Base-by-base conservation (phyloP, 1,140 invertebrate genomes). In the Aphelenchoides fujianensis region DNA sequence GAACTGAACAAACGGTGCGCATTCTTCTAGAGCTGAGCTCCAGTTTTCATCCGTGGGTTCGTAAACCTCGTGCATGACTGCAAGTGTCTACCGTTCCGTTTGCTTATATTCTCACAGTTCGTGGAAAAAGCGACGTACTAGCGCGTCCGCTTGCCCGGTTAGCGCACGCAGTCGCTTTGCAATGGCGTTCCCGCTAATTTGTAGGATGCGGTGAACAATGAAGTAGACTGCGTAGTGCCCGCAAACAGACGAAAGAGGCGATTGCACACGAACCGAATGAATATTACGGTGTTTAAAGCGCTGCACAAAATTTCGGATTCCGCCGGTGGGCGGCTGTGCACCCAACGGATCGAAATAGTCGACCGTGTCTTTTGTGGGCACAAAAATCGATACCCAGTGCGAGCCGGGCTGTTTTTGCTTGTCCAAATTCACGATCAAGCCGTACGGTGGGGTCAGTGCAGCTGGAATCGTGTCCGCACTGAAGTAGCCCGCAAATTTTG, bases 291-390 rank as follows among this genome's bases (percentile, higher is more conserved):
- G 41, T 23, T 12, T 12, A 23, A 48, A 48, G 23, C 41, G 41
- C 23, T 12, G 12, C 41, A 48, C 41, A 48, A 48, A 48, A 48
- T 48, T 48, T 12, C 41, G 12, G 23, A 48, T 48, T 16, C 23
- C 41, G 23, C 41, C 41, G 41, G 41, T 12, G 12, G 41, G 41
- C 23, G 41, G 41, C 23, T 48, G 12, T 23, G 41, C 41, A 23
- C 41, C 41, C 41, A 48, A 48, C 41, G 41, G 23, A 48, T 48
- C 41, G 23, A 48, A 48, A 48, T 48, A 48, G 41, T 48, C 41
- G 41, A 12, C 12, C 12, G 12, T 16, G 12, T 48, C 41, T 23
- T 12, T 23, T 16, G 12, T 12, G 12, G 41, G 41, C 12, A 48
- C 41, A 23, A 16, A 48, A 23, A 48, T 12, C 23, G 41, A 12